A percentile compares a stretch with the other conserved stretches of the same genome.
Conservation (phyloP, 1,140 invertebrate genomes). For the Varroa destructor region DNA sequence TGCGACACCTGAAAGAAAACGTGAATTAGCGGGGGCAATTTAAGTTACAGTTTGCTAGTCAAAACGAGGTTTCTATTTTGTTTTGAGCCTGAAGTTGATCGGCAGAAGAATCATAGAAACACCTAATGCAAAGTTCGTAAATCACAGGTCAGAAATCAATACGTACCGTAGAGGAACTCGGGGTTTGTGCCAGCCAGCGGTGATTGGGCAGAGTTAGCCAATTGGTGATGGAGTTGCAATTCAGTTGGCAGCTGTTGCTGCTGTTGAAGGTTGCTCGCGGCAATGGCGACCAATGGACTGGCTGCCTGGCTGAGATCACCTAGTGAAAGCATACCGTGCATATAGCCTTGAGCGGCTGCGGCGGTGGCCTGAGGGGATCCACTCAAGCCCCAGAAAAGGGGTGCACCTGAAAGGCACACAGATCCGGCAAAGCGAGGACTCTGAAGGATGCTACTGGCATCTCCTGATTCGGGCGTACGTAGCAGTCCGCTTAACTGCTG, state of each 20-base stretch:
- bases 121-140: too few relatives aligned
- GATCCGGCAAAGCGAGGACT: too few relatives aligned
- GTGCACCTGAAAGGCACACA: background rate
- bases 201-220: background rate
- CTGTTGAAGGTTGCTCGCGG: too few relatives aligned
- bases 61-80: too few relatives aligned
- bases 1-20: background rate
- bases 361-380: background rate
- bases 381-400: conserved; percentile 15
- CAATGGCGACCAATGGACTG: background rate
- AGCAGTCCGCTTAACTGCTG: conserved; percentile 26
- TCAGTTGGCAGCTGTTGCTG: background rate
- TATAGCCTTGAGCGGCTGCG: background rate
- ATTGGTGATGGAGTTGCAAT: conserved; percentile 12
- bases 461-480: background rate
- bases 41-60: too few relatives aligned
- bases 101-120: too few relatives aligned
- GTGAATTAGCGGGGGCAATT: background rate
- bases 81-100: too few relatives aligned
- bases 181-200: background rate
- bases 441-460: too few relatives aligned
- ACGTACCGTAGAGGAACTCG: conserved; percentile 21
- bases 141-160: too few relatives aligned
- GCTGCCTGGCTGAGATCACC: conserved; percentile 19
- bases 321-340: conserved; percentile 26